phyloP scores from a whole-genome alignment of 1,140 invertebrate genomes.

The Drosophila chauvacae region DNA sequence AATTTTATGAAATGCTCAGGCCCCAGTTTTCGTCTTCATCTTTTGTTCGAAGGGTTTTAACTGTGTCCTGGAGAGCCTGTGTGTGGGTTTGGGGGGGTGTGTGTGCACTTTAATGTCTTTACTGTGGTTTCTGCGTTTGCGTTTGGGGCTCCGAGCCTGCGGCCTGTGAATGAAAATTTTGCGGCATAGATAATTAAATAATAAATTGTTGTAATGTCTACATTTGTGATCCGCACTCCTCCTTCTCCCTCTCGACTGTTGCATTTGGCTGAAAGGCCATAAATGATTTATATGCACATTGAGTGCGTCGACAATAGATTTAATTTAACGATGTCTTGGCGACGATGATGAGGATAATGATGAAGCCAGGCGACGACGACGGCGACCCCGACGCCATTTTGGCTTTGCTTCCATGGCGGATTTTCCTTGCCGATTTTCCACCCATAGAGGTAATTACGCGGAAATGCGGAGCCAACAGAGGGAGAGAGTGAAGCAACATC shows the following conservation, averaged over 20 bases:
- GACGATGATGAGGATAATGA: slow-evolving; percentile 46
- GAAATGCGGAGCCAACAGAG: slow-evolving; percentile 36
- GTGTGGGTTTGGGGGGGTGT: not conserved
- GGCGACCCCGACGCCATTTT: slow-evolving; percentile 56
- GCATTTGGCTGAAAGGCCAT: slow-evolving; percentile 57
- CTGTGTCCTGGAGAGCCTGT: slow-evolving; percentile 3
- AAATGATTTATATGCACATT: slow-evolving; percentile 79
- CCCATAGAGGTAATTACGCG: slow-evolving; percentile 66
- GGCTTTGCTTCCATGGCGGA: slow-evolving; percentile 44
- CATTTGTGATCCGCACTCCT: slow-evolving; percentile 39
- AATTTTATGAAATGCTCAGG: slow-evolving; percentile 72
- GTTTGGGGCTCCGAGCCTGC: slow-evolving; percentile 28
- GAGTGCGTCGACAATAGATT: slow-evolving; percentile 76
- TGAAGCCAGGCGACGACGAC: slow-evolving; percentile 15
- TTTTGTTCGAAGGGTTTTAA: slow-evolving; percentile 28
- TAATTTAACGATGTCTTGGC: slow-evolving; percentile 76
- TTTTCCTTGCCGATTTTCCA: slow-evolving; percentile 15
- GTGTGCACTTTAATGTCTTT: slow-evolving; percentile 55
- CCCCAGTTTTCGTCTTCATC: slow-evolving; percentile 16
- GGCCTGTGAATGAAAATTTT: slow-evolving; percentile 70
- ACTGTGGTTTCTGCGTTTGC: slow-evolving; percentile 42
- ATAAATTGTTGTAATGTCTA: slow-evolving; percentile 78
- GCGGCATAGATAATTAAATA: slow-evolving; percentile 77
- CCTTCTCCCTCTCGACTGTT: slow-evolving; percentile 6
- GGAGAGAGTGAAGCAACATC: slow-evolving; percentile 36